Evolutionary conservation across 2,888 invertebrate genomes (phyloP), one percentile per base, ranked within the genome.

Genomic region (Ctenicera cuprea): DNA sequence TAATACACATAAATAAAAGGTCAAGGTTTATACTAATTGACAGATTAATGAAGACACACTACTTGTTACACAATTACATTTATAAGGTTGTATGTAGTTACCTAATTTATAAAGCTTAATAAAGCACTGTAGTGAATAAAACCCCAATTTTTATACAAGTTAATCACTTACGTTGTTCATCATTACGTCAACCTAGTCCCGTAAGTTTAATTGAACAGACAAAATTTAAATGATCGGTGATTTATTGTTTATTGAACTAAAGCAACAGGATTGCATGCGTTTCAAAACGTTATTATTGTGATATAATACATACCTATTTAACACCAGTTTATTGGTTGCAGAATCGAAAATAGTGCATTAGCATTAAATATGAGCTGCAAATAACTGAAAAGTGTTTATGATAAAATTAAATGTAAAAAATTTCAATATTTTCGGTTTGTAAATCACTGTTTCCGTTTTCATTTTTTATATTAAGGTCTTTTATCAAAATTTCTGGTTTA

Each of bases 81-180:
- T 33, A 33, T 33, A 33, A 33, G 5, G 9, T 9, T 33, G 33
- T 33, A 26, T 2, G 33, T 33, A 33, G 33, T 33, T 33, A 9
- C 33, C 4, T 33, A 33, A 33, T 5, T 26, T 26, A 8, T 33
- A 38, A 41, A 41, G 14, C 22, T 38, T 20, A 61, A 61, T 38
- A 61, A 61, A 61, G 20, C 33, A 37, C 37, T 38, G 37, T 14
- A 16, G 41, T 33, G 33, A 33, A 61, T 59, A 59, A 37, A 59
- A 37, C 37, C 18, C 41, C 26, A 20, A 61, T 41, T 61, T 61
- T 41, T 61, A 61, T 61, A 20, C 16, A 14, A 61, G 61, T 61
- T 38, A 61, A 61, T 61, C 61, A 61, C 41, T 61, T 61, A 61
- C 22, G 38, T 61, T 61, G 41, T 61, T 61, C 61, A 61, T 38